phyloP scores from a whole-genome alignment of 2,113 vertebrate species.

The Martes martes region DNA sequence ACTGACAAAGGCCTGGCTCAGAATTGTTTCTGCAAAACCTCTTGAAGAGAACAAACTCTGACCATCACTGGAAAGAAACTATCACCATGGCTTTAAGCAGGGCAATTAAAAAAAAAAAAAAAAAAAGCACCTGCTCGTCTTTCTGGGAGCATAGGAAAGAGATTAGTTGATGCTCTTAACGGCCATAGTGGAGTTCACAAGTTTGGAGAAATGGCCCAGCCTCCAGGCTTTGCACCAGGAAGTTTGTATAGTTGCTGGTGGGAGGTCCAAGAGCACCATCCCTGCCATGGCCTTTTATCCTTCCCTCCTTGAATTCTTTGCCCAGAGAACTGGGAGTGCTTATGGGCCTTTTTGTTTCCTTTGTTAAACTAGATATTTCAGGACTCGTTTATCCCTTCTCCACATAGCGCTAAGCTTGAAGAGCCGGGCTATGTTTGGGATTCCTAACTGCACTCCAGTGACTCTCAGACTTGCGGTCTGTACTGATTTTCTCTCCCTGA shows the following conservation, averaged over 20 bases:
- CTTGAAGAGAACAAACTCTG: background rate
- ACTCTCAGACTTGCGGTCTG: background rate
- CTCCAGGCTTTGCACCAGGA: accelerated
- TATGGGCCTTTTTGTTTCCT: background rate
- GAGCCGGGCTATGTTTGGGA: background rate
- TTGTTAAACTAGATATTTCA: no score
- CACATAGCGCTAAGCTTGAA: accelerated
- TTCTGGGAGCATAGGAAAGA: no score
- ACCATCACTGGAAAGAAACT: background rate
- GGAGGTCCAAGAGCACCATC: background rate
- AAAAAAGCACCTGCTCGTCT: background rate
- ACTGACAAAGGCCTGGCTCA: background rate
- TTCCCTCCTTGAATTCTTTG: background rate
- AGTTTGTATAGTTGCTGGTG: background rate
- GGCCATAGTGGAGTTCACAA: background rate
- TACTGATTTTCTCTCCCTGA: background rate
- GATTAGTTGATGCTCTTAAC: background rate
- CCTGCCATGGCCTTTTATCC: background rate
- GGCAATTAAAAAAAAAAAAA: background rate
- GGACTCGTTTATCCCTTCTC: background rate
- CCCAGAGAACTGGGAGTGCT: background rate
- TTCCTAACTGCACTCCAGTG: background rate
- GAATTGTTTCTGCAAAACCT: background rate
- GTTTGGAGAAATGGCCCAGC: background rate
- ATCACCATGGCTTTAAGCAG: background rate